These are phyloP conservation scores for Lutraria rhynchaena DNA, from an alignment of 1,140 invertebrate genomes.

Conservation along the genomic window DNA sequence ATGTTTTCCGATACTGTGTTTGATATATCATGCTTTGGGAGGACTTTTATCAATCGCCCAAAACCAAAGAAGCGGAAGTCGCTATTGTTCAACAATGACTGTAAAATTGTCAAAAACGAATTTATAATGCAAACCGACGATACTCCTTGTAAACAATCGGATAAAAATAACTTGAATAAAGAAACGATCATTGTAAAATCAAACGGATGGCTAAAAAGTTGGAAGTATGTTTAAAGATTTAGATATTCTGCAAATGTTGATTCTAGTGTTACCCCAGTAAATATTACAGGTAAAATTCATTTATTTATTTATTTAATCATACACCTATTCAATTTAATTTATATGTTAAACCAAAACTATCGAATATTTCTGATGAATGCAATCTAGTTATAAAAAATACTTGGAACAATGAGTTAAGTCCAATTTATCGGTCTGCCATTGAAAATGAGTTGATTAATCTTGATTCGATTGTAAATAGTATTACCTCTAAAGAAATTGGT, in stretches of 20 bases:
- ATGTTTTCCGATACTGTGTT: slow-evolving; percentile 23
- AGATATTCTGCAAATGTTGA: slow-evolving; percentile 5
- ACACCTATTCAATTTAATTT: no score
- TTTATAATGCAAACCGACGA: slow-evolving; percentile 18
- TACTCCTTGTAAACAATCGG: slow-evolving; percentile 5
- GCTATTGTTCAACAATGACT: slow-evolving; percentile 39
- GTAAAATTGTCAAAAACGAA: slow-evolving; percentile 20
- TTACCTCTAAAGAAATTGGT: neutral
- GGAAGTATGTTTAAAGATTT: slow-evolving; percentile 36
- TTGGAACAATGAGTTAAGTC: no score
- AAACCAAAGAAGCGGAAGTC: no score
- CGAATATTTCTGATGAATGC: no score
- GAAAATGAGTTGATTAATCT: no score
- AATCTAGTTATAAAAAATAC: no score
- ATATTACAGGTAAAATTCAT: no score
- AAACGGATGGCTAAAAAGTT: slow-evolving; percentile 40
- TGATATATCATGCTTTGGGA: no score
- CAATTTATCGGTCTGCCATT: no score
- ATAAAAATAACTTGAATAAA: slow-evolving; percentile 30
- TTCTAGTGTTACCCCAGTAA: slow-evolving; percentile 28
- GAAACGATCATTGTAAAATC: slow-evolving; percentile 10
- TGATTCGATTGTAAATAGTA: neutral
- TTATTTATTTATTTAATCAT: no score
- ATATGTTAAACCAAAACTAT: no score
- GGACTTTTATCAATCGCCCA: slow-evolving; percentile 21